These are phyloP conservation scores for Chinchilla lanigera DNA, from an alignment of 2,113 vertebrate genomes.

Conservation along the genomic window DNA sequence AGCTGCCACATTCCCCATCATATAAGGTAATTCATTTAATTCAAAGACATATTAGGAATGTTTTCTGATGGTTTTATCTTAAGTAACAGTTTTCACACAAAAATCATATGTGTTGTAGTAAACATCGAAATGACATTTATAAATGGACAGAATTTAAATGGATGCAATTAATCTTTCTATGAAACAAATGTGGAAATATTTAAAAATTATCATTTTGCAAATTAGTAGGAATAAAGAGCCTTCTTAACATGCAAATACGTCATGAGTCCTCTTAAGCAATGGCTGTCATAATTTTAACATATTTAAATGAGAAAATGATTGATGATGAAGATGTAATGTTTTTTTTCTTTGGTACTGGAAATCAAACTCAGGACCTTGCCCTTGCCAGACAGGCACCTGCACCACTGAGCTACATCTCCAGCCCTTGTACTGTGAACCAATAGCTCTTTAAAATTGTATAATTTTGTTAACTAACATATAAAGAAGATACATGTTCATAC, in stretches of 20 bases:
- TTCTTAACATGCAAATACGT: background rate
- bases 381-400: no score
- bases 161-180: background rate
- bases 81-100: background rate
- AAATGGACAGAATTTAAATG: background rate
- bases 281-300: background rate
- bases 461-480: background rate
- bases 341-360: no score
- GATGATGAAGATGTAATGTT: background rate
- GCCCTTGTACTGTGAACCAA: background rate
- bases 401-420: no score
- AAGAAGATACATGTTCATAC: background rate
- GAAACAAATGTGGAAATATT: background rate
- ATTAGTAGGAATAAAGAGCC: background rate
- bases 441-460: background rate
- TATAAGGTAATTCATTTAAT: background rate
- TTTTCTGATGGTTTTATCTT: background rate
- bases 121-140: constrained; percentile 37
- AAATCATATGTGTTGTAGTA: background rate
- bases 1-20: background rate
- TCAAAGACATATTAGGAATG: background rate
- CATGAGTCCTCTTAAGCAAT: background rate
- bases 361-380: no score
- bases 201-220: constrained; percentile 1
- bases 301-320: constrained; percentile 3